These are phyloP conservation scores for Polymixis lichenea DNA, from an alignment of 2,888 invertebrate species.

Conservation along the genomic window DNA sequence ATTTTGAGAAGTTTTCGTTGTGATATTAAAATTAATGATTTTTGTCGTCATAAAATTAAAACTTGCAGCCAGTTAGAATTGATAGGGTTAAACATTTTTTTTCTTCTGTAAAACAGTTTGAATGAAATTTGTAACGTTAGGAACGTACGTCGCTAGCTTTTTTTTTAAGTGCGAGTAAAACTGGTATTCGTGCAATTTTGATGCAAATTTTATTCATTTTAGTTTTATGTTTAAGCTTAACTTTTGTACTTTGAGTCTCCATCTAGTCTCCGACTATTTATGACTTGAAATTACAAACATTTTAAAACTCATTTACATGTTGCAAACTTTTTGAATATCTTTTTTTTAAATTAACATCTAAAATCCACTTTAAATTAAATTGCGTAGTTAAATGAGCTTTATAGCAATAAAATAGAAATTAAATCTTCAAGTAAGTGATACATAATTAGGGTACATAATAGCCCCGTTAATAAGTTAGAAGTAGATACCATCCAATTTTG, in stretches of 20 bases:
- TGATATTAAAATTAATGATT: constrained; percentile 61
- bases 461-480: no score
- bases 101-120: not conserved
- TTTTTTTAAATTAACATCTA: not conserved
- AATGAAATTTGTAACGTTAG: constrained; percentile 4
- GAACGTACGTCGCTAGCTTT: not conserved
- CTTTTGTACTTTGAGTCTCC: constrained; percentile 32
- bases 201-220: constrained; percentile 49
- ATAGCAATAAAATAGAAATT: not conserved
- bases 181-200: constrained; percentile 18
- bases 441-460: not conserved
- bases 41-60: constrained; percentile 36
- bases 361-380: not conserved
- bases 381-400: not conserved
- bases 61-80: constrained; percentile 27
- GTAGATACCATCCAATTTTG: not conserved
- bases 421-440: not conserved
- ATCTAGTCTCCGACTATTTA: constrained; percentile 38
- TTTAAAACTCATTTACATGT: constrained; percentile 36
- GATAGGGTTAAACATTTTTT: not conserved
- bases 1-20: constrained; percentile 59
- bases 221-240: constrained; percentile 43
- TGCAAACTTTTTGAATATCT: constrained; percentile 17
- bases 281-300: constrained; percentile 28
- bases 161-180: not conserved